Conservation (phyloP, 2,888 invertebrate species). For the Adela reaumurella region DNA sequence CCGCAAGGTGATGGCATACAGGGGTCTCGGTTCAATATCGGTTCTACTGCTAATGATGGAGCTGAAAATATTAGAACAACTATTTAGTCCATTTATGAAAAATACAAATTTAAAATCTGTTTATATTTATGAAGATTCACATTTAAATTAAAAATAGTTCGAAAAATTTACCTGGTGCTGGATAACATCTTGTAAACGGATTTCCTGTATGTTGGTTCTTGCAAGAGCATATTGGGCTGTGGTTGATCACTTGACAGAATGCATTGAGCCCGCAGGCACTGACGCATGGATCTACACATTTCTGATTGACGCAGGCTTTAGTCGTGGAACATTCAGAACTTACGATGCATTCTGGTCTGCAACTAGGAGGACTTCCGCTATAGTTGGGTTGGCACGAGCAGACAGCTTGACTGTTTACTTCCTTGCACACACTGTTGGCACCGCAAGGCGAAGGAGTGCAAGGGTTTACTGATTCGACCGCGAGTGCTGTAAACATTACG, state of each 20-base stretch:
- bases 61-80: not conserved
- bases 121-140: no score
- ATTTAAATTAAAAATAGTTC: no score
- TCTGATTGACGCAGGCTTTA: constrained; percentile 64
- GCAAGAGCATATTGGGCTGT: constrained; percentile 69
- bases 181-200: constrained; percentile 61
- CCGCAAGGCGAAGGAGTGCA: constrained; percentile 80
- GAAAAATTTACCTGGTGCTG: constrained; percentile 38
- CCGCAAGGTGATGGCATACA: constrained; percentile 66
- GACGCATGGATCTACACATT: constrained; percentile 69
- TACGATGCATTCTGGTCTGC: constrained; percentile 69
- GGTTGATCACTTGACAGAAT: constrained; percentile 68
- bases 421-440: constrained; percentile 75
- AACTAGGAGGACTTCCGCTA: constrained; percentile 63
- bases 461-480: constrained; percentile 49
- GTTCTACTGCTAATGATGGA: constrained; percentile 8
- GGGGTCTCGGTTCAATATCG: constrained; percentile 40
- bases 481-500: no score
- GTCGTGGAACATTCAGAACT: constrained; percentile 68
- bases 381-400: constrained; percentile 68
- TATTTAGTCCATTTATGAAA: no score
- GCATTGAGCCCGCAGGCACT: constrained; percentile 72
- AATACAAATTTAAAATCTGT: not conserved
- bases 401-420: constrained; percentile 65
- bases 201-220: constrained; percentile 58